A percentile compares a stretch with the other conserved stretches of the same genome.
phyloP scores from a whole-genome alignment of 2,888 invertebrate genomes.

The Tuta absoluta region DNA sequence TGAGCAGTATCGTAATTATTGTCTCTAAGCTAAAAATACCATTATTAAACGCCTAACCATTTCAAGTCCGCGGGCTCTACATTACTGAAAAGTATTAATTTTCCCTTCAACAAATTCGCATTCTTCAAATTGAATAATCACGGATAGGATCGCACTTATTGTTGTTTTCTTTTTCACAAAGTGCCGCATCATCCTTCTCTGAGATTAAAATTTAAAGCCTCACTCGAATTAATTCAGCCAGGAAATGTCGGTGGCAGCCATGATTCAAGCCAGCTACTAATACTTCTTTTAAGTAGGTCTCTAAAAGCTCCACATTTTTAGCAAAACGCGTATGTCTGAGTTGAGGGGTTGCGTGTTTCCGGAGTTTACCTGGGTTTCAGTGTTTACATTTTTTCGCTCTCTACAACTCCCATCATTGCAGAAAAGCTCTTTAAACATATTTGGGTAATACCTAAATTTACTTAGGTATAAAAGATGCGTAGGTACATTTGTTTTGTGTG shows the following conservation, averaged over 20 bases:
- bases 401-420: no score
- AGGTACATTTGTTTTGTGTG: no score
- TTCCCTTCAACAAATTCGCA: constrained; percentile 46
- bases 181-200: constrained; percentile 37
- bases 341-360: not conserved
- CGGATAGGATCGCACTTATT: constrained; percentile 55
- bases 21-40: constrained; percentile 11
- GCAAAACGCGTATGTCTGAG: no score
- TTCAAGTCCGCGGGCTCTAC: constrained; percentile 29
- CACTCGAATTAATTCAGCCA: constrained; percentile 42
- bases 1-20: no score
- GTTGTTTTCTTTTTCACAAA: constrained; percentile 53
- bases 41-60: constrained; percentile 33
- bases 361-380: not conserved
- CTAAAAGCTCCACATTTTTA: not conserved
- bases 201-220: constrained; percentile 54
- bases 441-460: no score
- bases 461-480: no score
- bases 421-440: no score
- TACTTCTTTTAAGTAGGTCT: not conserved
- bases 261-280: not conserved
- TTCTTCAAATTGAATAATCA: constrained; percentile 54
- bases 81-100: constrained; percentile 51
- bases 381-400: no score
- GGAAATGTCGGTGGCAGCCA: constrained; percentile 8